These are phyloP conservation scores for Phaedon cochleariae DNA, from an alignment of 2,888 invertebrate species.

Conservation along the genomic window DNA sequence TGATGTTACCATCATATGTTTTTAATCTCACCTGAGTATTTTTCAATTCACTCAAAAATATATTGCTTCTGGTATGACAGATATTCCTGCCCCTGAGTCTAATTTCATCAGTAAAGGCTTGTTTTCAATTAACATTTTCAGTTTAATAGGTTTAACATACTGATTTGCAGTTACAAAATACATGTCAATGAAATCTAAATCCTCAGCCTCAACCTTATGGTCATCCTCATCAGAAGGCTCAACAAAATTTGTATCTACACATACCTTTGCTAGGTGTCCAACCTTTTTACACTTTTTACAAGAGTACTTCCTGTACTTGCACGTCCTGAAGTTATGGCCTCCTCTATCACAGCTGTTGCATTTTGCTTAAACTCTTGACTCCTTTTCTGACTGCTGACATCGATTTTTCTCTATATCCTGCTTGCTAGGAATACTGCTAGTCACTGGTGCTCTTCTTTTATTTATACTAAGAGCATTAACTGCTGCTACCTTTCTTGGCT, in stretches of 20 bases:
- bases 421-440: background rate
- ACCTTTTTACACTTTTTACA: conserved; percentile 25
- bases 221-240: background rate
- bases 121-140: conserved; percentile 14
- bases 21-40: conserved; percentile 21
- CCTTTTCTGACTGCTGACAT: background rate
- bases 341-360: conserved; percentile 22
- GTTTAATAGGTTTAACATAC: conserved; percentile 16
- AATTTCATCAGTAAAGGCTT: conserved; percentile 18
- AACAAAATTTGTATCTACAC: conserved; percentile 20
- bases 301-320: conserved; percentile 20
- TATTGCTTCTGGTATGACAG: conserved; percentile 19
- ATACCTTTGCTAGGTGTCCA: conserved; percentile 31
- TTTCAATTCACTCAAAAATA: conserved; percentile 10
- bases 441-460: background rate
- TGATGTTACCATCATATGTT: conserved; percentile 23
- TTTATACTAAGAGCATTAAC: conserved; percentile 3
- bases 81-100: conserved; percentile 29
- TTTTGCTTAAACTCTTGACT: conserved; percentile 4
- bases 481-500: background rate
- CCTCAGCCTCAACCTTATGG: background rate
- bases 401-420: background rate
- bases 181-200: conserved; percentile 17
- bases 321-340: conserved; percentile 17
- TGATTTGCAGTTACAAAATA: conserved; percentile 13